Evolutionary conservation across 2,113 vertebrate species (phyloP).

Genomic region (Lamprotornis superbus): DNA sequence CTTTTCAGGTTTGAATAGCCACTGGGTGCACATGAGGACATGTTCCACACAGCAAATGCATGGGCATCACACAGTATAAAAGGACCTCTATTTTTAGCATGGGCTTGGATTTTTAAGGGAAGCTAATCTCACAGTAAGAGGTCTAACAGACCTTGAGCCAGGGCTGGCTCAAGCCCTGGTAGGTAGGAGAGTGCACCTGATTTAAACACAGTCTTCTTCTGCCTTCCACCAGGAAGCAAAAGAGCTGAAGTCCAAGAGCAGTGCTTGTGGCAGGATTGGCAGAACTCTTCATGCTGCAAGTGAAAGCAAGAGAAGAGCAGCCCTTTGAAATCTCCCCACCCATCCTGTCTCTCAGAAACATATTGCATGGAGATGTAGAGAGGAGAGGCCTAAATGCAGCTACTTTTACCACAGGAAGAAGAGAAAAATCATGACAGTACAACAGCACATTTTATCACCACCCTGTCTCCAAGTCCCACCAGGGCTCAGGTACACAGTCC

Average conservation of each 20-base stretch:
- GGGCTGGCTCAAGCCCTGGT: not conserved
- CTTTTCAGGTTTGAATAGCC: constrained; percentile 3
- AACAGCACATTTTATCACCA: not conserved
- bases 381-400: not conserved
- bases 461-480: not conserved
- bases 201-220: not conserved
- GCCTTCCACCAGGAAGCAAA: not conserved
- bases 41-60: not conserved
- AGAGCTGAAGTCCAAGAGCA: not conserved
- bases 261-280: not conserved
- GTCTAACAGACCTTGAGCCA: not conserved
- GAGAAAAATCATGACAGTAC: not conserved
- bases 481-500: not conserved
- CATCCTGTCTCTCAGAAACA: not conserved
- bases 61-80: not conserved
- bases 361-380: not conserved
- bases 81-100: not conserved
- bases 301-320: not conserved
- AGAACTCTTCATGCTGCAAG: not conserved
- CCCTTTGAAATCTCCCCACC: not conserved
- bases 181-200: not conserved
- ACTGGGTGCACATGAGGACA: not conserved
- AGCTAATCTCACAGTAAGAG: not conserved
- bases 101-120: not conserved
- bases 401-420: not conserved